A percentile compares a stretch with the other conserved stretches of the same genome.
phyloP scores from a whole-genome alignment of 2,797 vertebrate species.

The Siniperca obscura region DNA sequence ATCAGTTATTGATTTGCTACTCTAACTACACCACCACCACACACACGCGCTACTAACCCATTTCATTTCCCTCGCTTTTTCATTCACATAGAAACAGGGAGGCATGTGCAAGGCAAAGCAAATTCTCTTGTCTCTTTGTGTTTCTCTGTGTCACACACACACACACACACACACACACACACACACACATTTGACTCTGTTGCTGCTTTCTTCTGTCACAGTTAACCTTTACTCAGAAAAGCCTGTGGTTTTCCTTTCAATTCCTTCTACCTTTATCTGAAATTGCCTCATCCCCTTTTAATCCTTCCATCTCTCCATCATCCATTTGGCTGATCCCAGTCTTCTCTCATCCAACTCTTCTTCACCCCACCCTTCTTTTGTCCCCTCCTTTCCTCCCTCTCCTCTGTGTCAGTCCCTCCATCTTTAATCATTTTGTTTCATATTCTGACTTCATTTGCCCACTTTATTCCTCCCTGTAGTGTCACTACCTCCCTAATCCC shows the following conservation, averaged over 20 bases:
- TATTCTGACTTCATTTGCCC: slow-evolving; percentile 54
- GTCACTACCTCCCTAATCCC: slow-evolving; percentile 44
- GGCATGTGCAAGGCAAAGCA: background rate
- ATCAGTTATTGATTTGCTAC: slow-evolving; percentile 73
- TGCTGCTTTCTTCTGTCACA: slow-evolving; percentile 36
- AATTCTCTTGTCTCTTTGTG: slow-evolving; percentile 40
- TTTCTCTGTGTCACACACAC: slow-evolving; percentile 11
- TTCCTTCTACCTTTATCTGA: slow-evolving; percentile 56
- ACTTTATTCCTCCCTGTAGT: slow-evolving; percentile 10
- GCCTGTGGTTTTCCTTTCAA: slow-evolving; percentile 51
- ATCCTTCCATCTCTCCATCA: slow-evolving; percentile 46
- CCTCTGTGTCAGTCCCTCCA: slow-evolving; percentile 15
- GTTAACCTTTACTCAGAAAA: slow-evolving; percentile 66
- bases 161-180: slow-evolving; percentile 7
- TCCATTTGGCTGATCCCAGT: slow-evolving; percentile 9
- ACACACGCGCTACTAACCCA: slow-evolving; percentile 23
- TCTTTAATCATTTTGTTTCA: slow-evolving; percentile 53
- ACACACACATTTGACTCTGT: slow-evolving; percentile 38
- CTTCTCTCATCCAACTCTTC: slow-evolving; percentile 17
- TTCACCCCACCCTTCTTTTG: slow-evolving; percentile 42
- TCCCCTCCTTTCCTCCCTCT: slow-evolving; percentile 11
- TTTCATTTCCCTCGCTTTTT: slow-evolving; percentile 2
- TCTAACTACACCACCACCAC: slow-evolving; percentile 27
- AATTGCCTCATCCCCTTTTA: slow-evolving; percentile 49
- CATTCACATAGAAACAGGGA: slow-evolving; percentile 34